A percentile compares a stretch with the other conserved stretches of the same genome.
Evolutionary conservation across 2,113 vertebrate species (phyloP).

Genomic region (Calypte anna): DNA sequence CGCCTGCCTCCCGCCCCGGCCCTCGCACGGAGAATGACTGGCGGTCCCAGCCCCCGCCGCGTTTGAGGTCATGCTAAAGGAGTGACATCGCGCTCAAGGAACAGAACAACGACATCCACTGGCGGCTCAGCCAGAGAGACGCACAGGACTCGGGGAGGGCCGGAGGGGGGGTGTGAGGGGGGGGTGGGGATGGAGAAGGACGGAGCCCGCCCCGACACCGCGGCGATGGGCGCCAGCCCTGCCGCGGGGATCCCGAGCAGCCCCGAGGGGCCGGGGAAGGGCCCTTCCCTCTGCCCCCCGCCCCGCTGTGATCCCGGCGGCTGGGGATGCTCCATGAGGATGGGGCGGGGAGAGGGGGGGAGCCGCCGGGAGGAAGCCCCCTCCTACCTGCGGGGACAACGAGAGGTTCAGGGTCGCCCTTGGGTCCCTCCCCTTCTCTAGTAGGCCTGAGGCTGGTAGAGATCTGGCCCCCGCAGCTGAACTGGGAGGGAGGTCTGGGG

Average conservation of each 20-base stretch:
- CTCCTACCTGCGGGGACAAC: neutral
- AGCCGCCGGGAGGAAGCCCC: neutral
- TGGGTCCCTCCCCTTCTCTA: no score
- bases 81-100: conserved; percentile 71
- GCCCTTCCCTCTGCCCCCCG: neutral
- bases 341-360: neutral
- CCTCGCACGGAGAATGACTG: conserved; percentile 68
- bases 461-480: neutral
- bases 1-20: conserved; percentile 70
- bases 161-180: neutral
- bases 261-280: neutral
- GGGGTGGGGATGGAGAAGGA: neutral
- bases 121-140: conserved; percentile 71
- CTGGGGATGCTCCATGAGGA: neutral
- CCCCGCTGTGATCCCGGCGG: neutral
- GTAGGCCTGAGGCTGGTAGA: neutral
- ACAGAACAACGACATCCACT: conserved; percentile 86
- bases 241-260: neutral
- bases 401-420: neutral
- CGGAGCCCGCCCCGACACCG: neutral
- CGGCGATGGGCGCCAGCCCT: neutral
- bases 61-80: conserved; percentile 79
- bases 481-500: rapidly evolving
- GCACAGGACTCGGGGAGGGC: conserved; percentile 1
- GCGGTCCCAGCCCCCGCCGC: conserved; percentile 71